Evolutionary conservation across 1,140 invertebrate genomes (phyloP), one percentile per base, ranked within the genome.

Genomic region (Stratiolaelaps scimitus): DNA sequence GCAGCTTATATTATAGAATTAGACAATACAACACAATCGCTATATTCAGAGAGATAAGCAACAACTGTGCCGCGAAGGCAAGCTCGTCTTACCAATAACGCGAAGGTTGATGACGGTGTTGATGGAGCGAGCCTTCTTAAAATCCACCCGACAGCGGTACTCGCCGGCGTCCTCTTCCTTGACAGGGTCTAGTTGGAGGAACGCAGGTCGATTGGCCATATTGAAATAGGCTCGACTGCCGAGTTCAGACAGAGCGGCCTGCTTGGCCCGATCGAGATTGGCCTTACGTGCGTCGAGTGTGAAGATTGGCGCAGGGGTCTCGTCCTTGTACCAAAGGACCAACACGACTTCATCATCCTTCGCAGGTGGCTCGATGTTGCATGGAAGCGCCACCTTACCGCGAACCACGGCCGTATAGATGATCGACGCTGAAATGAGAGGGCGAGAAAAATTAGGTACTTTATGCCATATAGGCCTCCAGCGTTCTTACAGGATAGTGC

Each of bases 91-190:
- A 92, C 89, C 87, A 75, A 91, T 89, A 69, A 92, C 87, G 70
- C 87, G 88, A 70, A 92, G 81, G 75, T 88, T 87, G 72, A 92
- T 86, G 76, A 88, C 84, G 73, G 85, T 87, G 76, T 92, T 92
- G 71, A 87, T 81, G 6, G 88, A 91, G 0, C 87, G 88, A 15
- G 88, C 89, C 72, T 89, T 89, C 72, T 83, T 83, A 76, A 91
- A 92, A 74, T 92, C 89, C 2, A 92, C 89, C 66, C 89, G 80
- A 75, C 89, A 92, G 66, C 88, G 79, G 73, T 91, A 92, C 67
- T 88, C 80, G 15, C 88, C 88, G 72, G 88, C 86, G 73, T 92
- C 89, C 69, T 84, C 82, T 68, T 79, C 77, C 69, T 85, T 83
- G 15, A 91, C 85, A 40, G 84, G 83, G 70, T 86, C 84, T 34